A percentile compares a stretch with the other conserved stretches of the same genome.
Evolutionary conservation across 2,888 invertebrate genomes (phyloP).

Genomic region (Oligia fasciuncula): DNA sequence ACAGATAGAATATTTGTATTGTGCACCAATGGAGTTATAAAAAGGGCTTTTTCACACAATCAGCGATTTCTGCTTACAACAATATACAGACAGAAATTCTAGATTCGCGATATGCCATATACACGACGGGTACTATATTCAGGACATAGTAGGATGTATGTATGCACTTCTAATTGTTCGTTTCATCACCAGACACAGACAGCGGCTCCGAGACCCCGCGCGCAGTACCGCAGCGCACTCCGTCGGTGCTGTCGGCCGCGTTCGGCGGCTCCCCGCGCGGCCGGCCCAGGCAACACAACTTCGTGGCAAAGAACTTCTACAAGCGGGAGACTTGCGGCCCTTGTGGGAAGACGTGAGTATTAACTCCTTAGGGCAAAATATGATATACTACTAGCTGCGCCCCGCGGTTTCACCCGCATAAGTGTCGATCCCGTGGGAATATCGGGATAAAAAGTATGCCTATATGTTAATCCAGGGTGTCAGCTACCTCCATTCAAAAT

Average conservation of each 20-base stretch:
- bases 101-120: not conserved
- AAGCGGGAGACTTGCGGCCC: slow-evolving; percentile 94
- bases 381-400: no score
- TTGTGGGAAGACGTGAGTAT: slow-evolving; percentile 92
- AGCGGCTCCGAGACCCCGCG: slow-evolving; percentile 77
- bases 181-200: slow-evolving; percentile 78
- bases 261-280: slow-evolving; percentile 83
- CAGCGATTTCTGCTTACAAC: not conserved
- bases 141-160: no score
- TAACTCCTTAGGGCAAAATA: not conserved
- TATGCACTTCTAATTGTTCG: no score
- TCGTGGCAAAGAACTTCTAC: slow-evolving; percentile 94
- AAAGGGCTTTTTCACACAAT: not conserved
- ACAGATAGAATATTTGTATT: not conserved
- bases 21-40: not conserved
- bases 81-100: not conserved
- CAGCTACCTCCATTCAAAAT: no score
- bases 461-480: no score
- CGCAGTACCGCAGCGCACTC: slow-evolving; percentile 78
- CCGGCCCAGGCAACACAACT: slow-evolving; percentile 90
- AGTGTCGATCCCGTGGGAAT: no score
- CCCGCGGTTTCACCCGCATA: no score
- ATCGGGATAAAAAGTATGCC: no score
- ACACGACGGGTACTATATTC: no score
- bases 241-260: slow-evolving; percentile 81